These are phyloP conservation scores for Eupelmus urozonus DNA, from an alignment of 2,888 invertebrate genomes.

Conservation along the genomic window DNA sequence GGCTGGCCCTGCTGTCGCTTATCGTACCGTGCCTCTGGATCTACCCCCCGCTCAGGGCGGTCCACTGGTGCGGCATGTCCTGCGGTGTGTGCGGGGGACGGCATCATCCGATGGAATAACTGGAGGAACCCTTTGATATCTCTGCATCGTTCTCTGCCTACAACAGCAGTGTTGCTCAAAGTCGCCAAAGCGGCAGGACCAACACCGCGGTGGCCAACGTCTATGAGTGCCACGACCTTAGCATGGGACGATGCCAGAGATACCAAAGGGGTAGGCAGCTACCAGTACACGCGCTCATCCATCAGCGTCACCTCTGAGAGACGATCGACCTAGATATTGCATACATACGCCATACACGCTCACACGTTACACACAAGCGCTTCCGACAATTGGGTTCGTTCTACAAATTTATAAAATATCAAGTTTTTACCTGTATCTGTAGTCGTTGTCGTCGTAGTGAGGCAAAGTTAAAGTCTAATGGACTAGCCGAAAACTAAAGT, in stretches of 20 bases:
- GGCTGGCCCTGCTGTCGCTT: constrained; percentile 89
- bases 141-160: constrained; percentile 72
- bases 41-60: constrained; percentile 91
- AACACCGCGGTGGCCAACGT: constrained; percentile 71
- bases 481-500: too few relatives aligned
- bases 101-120: constrained; percentile 80
- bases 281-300: constrained; percentile 75
- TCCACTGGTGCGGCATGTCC: constrained; percentile 89
- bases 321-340: constrained; percentile 5
- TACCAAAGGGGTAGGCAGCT: constrained; percentile 76
- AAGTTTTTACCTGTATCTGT: too few relatives aligned
- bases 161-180: constrained; percentile 40
- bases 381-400: constrained; percentile 14
- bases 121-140: constrained; percentile 76
- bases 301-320: constrained; percentile 72
- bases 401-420: background rate
- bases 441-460: too few relatives aligned
- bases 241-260: constrained; percentile 74
- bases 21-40: constrained; percentile 96
- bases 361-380: background rate
- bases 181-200: constrained; percentile 35
- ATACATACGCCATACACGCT: constrained; percentile 6
- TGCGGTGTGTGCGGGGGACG: constrained; percentile 91
- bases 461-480: too few relatives aligned
- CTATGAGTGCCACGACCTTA: constrained; percentile 74